A percentile compares a stretch with the other conserved stretches of the same genome.
Conservation (phyloP, 2,888 invertebrate genomes). For the Gari tellinella region DNA sequence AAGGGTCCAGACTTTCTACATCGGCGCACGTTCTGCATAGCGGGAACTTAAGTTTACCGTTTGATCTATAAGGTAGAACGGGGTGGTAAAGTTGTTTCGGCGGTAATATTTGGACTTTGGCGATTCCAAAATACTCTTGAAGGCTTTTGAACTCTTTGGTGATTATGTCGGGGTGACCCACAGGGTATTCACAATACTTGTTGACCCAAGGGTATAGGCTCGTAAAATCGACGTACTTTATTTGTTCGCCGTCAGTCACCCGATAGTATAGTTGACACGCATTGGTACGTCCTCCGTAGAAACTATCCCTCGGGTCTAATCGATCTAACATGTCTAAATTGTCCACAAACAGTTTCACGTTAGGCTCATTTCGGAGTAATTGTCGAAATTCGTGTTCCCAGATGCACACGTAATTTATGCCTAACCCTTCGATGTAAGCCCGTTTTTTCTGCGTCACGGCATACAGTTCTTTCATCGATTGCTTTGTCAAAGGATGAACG, state of each 20-base stretch:
- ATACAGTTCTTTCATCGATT: constrained; percentile 16
- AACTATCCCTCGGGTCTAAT: constrained; percentile 65
- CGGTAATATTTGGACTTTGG: constrained; percentile 46
- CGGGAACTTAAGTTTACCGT: constrained; percentile 78
- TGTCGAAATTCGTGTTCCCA: constrained; percentile 39
- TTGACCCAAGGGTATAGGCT: constrained; percentile 69
- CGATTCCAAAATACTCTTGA: constrained; percentile 38
- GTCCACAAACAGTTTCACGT: background rate
- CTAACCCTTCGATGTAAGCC: background rate
- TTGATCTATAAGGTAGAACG: constrained; percentile 74
- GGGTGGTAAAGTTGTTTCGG: constrained; percentile 72
- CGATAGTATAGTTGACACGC: constrained; percentile 63
- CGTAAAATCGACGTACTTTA: constrained; percentile 63
- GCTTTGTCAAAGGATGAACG: constrained; percentile 16
- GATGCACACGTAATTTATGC: constrained; percentile 14
- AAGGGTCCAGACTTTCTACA: constrained; percentile 61
- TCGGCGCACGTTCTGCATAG: constrained; percentile 75
- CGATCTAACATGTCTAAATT: constrained; percentile 30
- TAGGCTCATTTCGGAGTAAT: constrained; percentile 48
- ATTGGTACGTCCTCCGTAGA: constrained; percentile 71
- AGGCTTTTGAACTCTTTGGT: constrained; percentile 22
- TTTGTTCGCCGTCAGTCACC: constrained; percentile 37
- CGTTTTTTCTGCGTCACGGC: constrained; percentile 9
- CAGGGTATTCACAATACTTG: constrained; percentile 63
- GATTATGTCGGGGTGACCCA: constrained; percentile 59